Evolutionary conservation across 2,113 vertebrate genomes (phyloP).

Genomic region (Microtus ochrogaster): DNA sequence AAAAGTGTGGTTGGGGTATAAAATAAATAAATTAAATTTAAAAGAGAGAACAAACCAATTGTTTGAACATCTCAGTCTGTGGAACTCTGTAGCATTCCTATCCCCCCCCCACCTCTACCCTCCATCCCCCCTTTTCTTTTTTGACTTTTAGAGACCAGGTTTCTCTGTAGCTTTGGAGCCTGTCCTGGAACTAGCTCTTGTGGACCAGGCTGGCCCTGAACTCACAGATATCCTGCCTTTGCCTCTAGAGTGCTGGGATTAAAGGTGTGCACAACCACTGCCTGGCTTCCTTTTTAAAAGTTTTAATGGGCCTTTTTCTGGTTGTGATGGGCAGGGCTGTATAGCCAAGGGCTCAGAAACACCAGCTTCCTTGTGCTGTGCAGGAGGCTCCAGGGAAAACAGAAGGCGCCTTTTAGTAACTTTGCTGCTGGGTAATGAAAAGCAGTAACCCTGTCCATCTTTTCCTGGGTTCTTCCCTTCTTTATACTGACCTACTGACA

Average conservation of each 20-base stretch:
- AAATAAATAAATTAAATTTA: not conserved
- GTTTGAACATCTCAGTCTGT: not conserved
- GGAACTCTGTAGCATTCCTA: not conserved
- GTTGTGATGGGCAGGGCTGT: not conserved
- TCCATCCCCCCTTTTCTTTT: rapidly evolving
- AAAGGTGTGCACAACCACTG: too few relatives aligned
- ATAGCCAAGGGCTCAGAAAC: not conserved
- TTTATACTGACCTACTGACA: not conserved
- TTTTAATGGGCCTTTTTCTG: not conserved
- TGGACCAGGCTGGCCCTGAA: too few relatives aligned
- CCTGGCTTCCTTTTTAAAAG: not conserved
- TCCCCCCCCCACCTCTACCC: too few relatives aligned
- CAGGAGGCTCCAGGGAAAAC: not conserved
- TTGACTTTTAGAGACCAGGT: too few relatives aligned
- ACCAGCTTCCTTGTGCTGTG: not conserved
- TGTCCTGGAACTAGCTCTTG: too few relatives aligned
- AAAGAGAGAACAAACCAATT: not conserved
- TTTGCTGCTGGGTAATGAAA: not conserved
- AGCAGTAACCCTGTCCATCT: not conserved
- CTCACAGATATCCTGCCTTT: too few relatives aligned
- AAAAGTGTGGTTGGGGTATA: not conserved
- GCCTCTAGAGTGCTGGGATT: too few relatives aligned
- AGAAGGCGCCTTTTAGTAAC: not conserved
- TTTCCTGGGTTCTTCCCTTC: not conserved
- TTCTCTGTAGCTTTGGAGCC: too few relatives aligned